Percentiles rank a stretch among this genome's conserved stretches.
Evolutionary conservation across 2,888 invertebrate species (phyloP).

Genomic region (Agapetus fuscipes): DNA sequence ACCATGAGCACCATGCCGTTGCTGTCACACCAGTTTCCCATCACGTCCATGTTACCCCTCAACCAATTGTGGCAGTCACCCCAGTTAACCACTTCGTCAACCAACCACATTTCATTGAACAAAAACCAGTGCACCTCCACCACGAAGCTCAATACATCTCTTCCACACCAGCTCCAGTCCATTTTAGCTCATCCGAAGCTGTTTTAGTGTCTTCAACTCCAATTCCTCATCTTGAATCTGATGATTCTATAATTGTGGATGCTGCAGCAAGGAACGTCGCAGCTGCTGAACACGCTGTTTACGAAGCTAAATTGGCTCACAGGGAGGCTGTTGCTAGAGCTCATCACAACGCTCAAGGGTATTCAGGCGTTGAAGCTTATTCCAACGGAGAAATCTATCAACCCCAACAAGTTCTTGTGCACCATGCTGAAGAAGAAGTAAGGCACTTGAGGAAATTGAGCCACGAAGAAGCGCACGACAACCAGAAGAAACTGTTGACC

Average conservation of each 20-base stretch:
- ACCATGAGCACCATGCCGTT: conserved; percentile 11
- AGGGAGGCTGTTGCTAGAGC: conserved; percentile 17
- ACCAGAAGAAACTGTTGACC: conserved; percentile 42
- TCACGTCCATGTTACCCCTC: neutral
- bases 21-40: conserved; percentile 13
- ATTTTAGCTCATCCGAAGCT: conserved; percentile 11
- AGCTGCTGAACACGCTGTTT: conserved; percentile 14
- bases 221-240: conserved; percentile 21
- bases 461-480: conserved; percentile 31
- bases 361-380: conserved; percentile 13
- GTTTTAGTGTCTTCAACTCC: conserved; percentile 21
- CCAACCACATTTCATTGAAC: conserved; percentile 5
- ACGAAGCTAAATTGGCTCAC: conserved; percentile 15
- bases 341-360: conserved; percentile 13
- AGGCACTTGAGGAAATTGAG: conserved; percentile 21
- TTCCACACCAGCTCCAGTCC: conserved; percentile 20
- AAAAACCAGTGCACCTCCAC: conserved; percentile 1
- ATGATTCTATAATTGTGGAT: conserved; percentile 29
- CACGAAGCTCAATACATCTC: conserved; percentile 16
- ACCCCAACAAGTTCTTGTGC: conserved; percentile 27
- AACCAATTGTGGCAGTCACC: conserved; percentile 14
- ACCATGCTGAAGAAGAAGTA: conserved; percentile 21
- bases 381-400: conserved; percentile 20
- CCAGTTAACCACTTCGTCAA: conserved; percentile 14
- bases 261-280: conserved; percentile 24